Percentiles rank a stretch among this genome's conserved stretches.
Conservation (phyloP, 2,888 invertebrate species). For the Sarcophaga variegata region DNA sequence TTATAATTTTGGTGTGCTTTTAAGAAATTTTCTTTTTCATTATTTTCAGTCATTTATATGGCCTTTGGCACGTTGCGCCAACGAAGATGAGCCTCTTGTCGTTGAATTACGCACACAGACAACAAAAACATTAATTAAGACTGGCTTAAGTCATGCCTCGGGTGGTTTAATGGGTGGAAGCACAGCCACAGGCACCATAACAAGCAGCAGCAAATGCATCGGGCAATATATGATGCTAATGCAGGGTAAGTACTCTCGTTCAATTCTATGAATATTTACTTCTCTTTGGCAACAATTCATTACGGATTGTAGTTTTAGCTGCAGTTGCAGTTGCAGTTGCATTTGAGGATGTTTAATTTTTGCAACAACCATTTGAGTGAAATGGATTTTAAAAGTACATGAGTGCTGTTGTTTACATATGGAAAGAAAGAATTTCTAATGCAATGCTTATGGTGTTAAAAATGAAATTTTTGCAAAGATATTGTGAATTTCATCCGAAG, state of each 20-base stretch:
- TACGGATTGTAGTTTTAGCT: neutral
- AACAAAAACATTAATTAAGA: slow-evolving; percentile 77
- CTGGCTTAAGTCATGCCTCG: slow-evolving; percentile 73
- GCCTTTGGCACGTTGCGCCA: slow-evolving; percentile 86
- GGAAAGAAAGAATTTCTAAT: no score
- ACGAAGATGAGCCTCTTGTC: slow-evolving; percentile 85
- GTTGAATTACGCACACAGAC: slow-evolving; percentile 82
- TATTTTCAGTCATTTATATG: slow-evolving; percentile 85
- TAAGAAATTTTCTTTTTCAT: neutral
- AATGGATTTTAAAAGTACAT: neutral
- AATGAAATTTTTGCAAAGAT: no score
- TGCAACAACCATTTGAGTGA: neutral
- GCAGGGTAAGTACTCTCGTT: slow-evolving; percentile 75
- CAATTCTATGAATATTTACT: neutral
- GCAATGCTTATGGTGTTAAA: no score
- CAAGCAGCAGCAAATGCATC: slow-evolving; percentile 78
- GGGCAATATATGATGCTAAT: slow-evolving; percentile 78
- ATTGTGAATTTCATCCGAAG: no score
- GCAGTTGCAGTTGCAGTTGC: neutral
- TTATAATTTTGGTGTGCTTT: neutral
- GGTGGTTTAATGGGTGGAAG: slow-evolving; percentile 71
- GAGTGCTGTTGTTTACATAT: no score
- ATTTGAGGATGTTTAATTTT: neutral
- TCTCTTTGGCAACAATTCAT: neutral
- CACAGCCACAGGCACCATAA: slow-evolving; percentile 76